phyloP scores from a whole-genome alignment of 2,113 vertebrate genomes.

The Bos javanicus region DNA sequence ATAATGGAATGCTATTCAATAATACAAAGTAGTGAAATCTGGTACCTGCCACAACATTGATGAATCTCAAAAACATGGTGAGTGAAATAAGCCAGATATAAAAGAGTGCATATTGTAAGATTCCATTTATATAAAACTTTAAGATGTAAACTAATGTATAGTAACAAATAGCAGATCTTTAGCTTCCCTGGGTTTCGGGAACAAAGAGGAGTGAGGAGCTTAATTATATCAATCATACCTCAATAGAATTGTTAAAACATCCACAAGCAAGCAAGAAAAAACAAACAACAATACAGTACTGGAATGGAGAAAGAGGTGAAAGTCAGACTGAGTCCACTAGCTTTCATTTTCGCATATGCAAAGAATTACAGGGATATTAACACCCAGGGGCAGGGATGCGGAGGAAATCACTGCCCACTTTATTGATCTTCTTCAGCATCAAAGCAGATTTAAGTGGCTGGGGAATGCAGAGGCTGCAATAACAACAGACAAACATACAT shows the following conservation, averaged over 20 bases:
- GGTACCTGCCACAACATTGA: not conserved
- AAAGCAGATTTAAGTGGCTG: not conserved
- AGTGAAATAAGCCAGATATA: not conserved
- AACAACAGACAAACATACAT: not conserved
- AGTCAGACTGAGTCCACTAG: not conserved
- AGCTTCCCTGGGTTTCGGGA: not conserved
- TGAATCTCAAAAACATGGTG: not conserved
- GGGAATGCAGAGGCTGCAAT: not conserved
- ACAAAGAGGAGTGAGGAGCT: not conserved
- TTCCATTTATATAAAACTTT: not conserved
- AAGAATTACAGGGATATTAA: not conserved
- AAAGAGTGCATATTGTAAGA: not conserved
- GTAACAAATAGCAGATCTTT: not conserved
- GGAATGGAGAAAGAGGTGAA: not conserved
- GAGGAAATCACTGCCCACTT: not conserved
- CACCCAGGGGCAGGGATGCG: not conserved
- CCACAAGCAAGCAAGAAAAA: not conserved
- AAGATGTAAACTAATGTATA: not conserved
- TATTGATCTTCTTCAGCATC: not conserved
- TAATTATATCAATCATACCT: not conserved
- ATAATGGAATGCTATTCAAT: not conserved
- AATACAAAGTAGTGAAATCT: not conserved
- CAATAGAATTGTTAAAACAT: not conserved
- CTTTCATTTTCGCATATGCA: slow-evolving; percentile 12
- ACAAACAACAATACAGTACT: not conserved